These are phyloP conservation scores for Phainopepla nitens DNA, from an alignment of 2,113 vertebrate genomes.

Conservation along the genomic window DNA sequence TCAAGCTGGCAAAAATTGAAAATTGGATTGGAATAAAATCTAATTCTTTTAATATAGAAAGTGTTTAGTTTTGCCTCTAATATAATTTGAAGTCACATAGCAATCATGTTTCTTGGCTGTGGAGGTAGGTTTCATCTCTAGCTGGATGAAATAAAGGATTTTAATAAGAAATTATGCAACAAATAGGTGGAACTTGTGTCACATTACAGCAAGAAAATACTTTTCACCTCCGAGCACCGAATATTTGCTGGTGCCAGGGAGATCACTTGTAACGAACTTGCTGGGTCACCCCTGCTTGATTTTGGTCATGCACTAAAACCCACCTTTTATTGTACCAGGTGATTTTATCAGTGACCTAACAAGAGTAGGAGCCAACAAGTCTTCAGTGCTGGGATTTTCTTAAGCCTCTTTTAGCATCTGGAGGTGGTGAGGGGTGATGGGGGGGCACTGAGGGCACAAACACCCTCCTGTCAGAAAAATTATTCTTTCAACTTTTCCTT, in stretches of 20 bases:
- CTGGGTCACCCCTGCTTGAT: neutral
- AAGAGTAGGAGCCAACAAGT: neutral
- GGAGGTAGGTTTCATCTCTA: neutral
- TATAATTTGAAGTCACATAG: conserved; percentile 11
- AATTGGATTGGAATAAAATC: conserved; percentile 55
- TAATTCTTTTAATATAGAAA: conserved; percentile 23
- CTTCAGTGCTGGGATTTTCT: neutral
- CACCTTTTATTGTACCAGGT: neutral
- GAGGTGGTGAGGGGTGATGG: too few relatives aligned
- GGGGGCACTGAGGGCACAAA: neutral
- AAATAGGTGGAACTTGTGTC: neutral
- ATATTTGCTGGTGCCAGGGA: neutral
- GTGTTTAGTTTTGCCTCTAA: conserved; percentile 6
- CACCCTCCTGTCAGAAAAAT: neutral
- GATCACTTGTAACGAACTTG: neutral
- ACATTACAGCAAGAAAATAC: neutral
- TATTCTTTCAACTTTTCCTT: conserved; percentile 44
- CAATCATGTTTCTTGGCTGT: neutral
- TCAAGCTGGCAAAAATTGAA: conserved; percentile 55
- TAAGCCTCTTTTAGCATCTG: neutral
- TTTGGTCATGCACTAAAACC: neutral
- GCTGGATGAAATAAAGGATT: neutral
- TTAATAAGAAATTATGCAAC: conserved; percentile 39
- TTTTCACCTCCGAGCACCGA: neutral
- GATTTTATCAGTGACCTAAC: neutral